Base-by-base conservation (phyloP, 2,113 vertebrate species). In the Origma solitaria region DNA sequence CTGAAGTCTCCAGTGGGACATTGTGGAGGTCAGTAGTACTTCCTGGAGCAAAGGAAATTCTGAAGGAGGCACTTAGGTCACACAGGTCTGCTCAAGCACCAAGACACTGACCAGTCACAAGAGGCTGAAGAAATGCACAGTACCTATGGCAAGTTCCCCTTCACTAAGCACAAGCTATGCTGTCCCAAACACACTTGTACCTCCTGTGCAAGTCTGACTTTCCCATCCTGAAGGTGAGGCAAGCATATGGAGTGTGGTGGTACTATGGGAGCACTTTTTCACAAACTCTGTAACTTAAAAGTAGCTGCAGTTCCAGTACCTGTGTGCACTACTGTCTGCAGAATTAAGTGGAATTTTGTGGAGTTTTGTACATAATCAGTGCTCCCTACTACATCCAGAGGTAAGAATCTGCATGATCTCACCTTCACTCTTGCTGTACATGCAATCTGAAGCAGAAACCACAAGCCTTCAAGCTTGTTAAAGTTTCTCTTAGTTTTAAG, bases 161-260 rank as follows among this genome's bases (percentile, higher is more conserved):
- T 62, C 7, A 22, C 13, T 5, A 22, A 27, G 19, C 49, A 47
- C 24, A 80, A 44, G 24, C 9, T 35, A 38, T 0, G 6, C 10
- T 37, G 25, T 11, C 58, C 62, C 79, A 90, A 64, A 65, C 0
- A 35, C n/a, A 72, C 4, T 2, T 31, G 44, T 4, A 38, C 9
- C 11, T 58, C 60, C 14, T 13, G 10, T 1, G 13, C 31, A 25
- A 60, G 31, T 24, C 28, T 38, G 2, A 10, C 30, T 18, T 54
- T 45, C n/a, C 25, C 47, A 61, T 31, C 37, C 25, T 20, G 35
- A 82, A 54, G 30, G 33, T 7, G 12, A 56, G 2, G 21, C 31
- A 44, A 56, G 31, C 15, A 56, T 4, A 7, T 8, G 6, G 33
- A 86, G 80, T 0, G 0, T 0, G 5, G 24, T 2, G 3, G 9